Evolutionary conservation across 2,888 invertebrate species (phyloP).

Genomic region (Marasmarcha lunaedactyla): DNA sequence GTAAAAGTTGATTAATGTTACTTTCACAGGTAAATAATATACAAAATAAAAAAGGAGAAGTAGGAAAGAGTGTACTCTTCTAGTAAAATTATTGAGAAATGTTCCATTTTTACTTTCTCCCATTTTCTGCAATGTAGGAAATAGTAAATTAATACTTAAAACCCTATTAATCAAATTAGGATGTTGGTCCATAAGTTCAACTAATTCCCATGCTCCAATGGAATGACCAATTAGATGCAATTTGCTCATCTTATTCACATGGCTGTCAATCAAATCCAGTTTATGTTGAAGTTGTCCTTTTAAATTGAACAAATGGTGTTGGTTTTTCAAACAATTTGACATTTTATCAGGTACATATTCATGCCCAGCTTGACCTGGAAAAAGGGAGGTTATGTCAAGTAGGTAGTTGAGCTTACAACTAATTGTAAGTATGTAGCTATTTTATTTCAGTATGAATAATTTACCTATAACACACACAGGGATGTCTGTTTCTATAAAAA

Average conservation of each 20-base stretch:
- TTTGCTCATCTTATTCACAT: conserved; percentile 78
- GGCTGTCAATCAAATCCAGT: conserved; percentile 78
- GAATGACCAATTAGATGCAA: conserved; percentile 91
- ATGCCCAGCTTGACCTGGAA: conserved; percentile 83
- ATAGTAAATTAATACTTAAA: conserved; percentile 79
- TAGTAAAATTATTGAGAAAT: conserved; percentile 73
- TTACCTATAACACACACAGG: conserved; percentile 85
- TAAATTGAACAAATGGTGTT: conserved; percentile 76
- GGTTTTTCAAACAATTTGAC: conserved; percentile 57
- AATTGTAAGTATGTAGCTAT: not conserved
- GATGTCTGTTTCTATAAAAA: conserved; percentile 73
- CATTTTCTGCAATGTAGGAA: conserved; percentile 91
- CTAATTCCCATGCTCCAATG: conserved; percentile 86
- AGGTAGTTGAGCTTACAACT: not conserved
- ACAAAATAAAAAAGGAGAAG: conserved; percentile 49
- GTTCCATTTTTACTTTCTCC: conserved; percentile 79
- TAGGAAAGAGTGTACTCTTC: conserved; percentile 32
- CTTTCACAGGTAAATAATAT: conserved; percentile 58
- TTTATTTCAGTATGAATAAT: not conserved
- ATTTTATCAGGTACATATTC: conserved; percentile 51
- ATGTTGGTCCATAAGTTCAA: conserved; percentile 76
- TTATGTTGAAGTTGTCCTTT: conserved; percentile 86
- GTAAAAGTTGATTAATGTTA: conserved; percentile 65
- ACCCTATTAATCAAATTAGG: conserved; percentile 65
- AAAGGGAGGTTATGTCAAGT: conserved; percentile 5